A percentile compares a stretch with the other conserved stretches of the same genome.
phyloP scores from a whole-genome alignment of 2,888 invertebrate genomes.

The Anarsia innoxiella region DNA sequence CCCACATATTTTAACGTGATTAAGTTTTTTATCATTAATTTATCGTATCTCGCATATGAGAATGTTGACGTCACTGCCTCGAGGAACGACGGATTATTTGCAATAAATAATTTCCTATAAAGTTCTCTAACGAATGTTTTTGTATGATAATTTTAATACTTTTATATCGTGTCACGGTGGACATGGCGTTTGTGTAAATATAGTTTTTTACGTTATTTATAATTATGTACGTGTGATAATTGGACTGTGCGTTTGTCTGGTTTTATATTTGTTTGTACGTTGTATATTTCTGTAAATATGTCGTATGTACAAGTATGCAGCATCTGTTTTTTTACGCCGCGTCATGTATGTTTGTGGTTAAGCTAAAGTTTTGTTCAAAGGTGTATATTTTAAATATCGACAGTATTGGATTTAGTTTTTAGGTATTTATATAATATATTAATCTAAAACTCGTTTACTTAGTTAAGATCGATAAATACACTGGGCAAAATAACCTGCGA shows the following conservation, averaged over 20 bases:
- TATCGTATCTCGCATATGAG: background rate
- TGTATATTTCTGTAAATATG: constrained; percentile 58
- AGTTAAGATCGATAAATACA: too few species aligned
- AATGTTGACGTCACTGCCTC: constrained; percentile 43
- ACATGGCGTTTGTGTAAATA: constrained; percentile 61
- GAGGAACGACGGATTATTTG: constrained; percentile 34
- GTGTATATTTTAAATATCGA: constrained; percentile 53
- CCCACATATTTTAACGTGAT: constrained; percentile 9
- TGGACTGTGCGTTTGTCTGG: constrained; percentile 28
- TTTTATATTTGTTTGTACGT: constrained; percentile 24
- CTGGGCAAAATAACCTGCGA: too few species aligned
- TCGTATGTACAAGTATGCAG: constrained; percentile 27
- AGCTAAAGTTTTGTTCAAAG: constrained; percentile 30
- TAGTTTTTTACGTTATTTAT: constrained; percentile 51
- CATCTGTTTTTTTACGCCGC: constrained; percentile 31
- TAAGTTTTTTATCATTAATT: constrained; percentile 16
- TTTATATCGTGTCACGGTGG: constrained; percentile 37
- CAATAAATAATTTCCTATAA: constrained; percentile 29
- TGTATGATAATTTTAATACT: constrained; percentile 36
- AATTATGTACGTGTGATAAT: constrained; percentile 37
- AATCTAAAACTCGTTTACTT: too few species aligned
- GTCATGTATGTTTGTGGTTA: constrained; percentile 49
- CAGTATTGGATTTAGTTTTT: constrained; percentile 57
- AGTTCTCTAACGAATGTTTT: constrained; percentile 37
- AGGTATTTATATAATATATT: constrained; percentile 52